These are phyloP conservation scores for Megastigmus dorsalis DNA, from an alignment of 2,888 invertebrate species.

Conservation along the genomic window DNA sequence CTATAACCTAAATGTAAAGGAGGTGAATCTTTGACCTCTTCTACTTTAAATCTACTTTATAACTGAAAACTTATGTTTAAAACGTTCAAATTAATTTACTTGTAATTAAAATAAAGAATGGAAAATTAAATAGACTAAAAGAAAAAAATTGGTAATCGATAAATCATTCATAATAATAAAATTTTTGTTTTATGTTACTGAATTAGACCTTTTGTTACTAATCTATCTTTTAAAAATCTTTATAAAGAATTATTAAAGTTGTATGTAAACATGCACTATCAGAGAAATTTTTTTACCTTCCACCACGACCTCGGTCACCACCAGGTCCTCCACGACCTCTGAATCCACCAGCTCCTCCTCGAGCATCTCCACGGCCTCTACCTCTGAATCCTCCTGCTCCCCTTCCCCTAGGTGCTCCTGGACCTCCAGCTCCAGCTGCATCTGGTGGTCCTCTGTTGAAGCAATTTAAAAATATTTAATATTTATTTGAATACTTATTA, in stretches of 20 bases:
- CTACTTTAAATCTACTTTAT: too few relatives aligned
- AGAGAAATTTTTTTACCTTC: conserved; percentile 69
- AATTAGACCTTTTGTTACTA: background rate
- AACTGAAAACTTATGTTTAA: too few relatives aligned
- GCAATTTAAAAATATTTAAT: conserved; percentile 3
- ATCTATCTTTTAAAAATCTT: background rate
- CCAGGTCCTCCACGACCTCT: conserved; percentile 66
- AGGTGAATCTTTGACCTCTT: too few relatives aligned
- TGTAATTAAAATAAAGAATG: too few relatives aligned
- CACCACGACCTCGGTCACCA: conserved; percentile 67
- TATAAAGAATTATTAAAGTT: background rate
- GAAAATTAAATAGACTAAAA: background rate
- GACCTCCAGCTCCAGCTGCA: conserved; percentile 65
- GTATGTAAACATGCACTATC: too few relatives aligned
- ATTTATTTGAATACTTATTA: too few relatives aligned
- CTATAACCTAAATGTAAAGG: too few relatives aligned
- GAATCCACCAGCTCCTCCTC: conserved; percentile 69
- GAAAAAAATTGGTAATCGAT: background rate
- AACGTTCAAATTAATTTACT: too few relatives aligned
- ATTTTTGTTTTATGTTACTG: too few relatives aligned
- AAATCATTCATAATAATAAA: too few relatives aligned
- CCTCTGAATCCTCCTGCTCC: conserved; percentile 70
- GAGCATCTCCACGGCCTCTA: conserved; percentile 69
- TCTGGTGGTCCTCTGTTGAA: conserved; percentile 67
- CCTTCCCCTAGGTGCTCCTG: conserved; percentile 69